Conservation (phyloP, 2,888 invertebrate genomes). For the Drosophila affinis region DNA sequence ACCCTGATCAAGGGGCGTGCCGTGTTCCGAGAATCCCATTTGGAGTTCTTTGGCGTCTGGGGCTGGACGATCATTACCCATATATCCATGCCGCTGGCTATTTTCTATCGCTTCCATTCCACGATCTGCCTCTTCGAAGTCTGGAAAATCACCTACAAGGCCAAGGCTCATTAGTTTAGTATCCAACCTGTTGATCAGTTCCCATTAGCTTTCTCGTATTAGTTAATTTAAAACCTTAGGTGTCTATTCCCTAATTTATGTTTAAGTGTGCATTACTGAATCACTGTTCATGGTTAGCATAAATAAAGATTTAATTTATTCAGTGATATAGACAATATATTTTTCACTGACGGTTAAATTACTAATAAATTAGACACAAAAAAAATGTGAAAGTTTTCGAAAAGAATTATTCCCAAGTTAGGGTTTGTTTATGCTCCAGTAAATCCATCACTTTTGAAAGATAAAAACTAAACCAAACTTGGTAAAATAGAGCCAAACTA, state of each 20-base stretch:
- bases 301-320: conserved; percentile 38
- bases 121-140: conserved; percentile 96
- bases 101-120: conserved; percentile 95
- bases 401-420: background rate
- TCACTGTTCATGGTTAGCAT: background rate
- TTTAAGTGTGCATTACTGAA: conserved; percentile 8
- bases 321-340: background rate
- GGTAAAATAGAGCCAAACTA: background rate
- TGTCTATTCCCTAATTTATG: conserved; percentile 12
- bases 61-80: conserved; percentile 96
- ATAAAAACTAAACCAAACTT: background rate
- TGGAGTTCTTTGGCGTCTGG: conserved; percentile 93
- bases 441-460: background rate
- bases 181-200: background rate
- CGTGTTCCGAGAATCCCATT: conserved; percentile 91
- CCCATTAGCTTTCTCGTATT: conserved; percentile 19
- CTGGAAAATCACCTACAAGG: conserved; percentile 95
- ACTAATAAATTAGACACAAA: background rate
- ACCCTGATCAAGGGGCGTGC: conserved; percentile 93
- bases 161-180: conserved; percentile 83
- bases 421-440: background rate
- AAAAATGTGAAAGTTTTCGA: background rate
- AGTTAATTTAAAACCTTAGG: conserved; percentile 8
- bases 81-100: conserved; percentile 94
- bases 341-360: background rate